phyloP scores from a whole-genome alignment of 2,797 vertebrate species.

The Halcyon badia region DNA sequence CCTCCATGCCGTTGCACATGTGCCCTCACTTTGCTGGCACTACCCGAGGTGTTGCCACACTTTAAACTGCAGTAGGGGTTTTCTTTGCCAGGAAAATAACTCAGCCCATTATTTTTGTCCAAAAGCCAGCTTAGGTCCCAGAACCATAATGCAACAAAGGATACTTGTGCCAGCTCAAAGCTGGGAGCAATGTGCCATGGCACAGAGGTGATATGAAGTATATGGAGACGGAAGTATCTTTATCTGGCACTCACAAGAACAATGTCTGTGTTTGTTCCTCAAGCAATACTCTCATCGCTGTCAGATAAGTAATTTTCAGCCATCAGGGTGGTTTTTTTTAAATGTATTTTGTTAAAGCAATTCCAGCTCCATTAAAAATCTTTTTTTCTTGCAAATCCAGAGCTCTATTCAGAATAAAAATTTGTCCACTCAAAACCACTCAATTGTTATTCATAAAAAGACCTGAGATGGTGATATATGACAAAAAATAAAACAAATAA shows the following conservation, averaged over 20 bases:
- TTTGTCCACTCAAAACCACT: background rate
- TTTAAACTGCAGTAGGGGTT: background rate
- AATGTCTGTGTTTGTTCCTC: background rate
- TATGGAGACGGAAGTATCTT: background rate
- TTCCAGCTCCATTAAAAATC: background rate
- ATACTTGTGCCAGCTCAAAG: background rate
- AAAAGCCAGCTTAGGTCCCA: background rate
- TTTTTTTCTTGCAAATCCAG: background rate
- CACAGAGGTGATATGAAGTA: background rate
- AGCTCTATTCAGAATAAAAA: constrained; percentile 9
- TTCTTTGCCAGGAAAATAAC: background rate
- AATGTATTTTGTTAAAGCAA: background rate
- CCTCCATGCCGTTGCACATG: rapidly evolving
- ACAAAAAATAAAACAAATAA: constrained; percentile 20
- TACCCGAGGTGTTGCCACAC: background rate
- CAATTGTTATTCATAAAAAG: constrained; percentile 6
- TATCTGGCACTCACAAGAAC: background rate
- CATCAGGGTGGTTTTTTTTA: background rate
- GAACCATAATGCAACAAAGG: background rate
- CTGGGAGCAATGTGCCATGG: background rate
- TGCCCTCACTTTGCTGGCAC: background rate
- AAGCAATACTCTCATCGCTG: background rate
- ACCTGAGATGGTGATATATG: background rate
- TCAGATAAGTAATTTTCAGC: constrained; percentile 19
- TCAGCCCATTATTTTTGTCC: background rate